Percentiles rank a stretch among this genome's conserved stretches.
These are phyloP conservation scores for Cyrtorhinus lividipennis DNA, from an alignment of 1,140 invertebrate genomes.

Conservation along the genomic window DNA sequence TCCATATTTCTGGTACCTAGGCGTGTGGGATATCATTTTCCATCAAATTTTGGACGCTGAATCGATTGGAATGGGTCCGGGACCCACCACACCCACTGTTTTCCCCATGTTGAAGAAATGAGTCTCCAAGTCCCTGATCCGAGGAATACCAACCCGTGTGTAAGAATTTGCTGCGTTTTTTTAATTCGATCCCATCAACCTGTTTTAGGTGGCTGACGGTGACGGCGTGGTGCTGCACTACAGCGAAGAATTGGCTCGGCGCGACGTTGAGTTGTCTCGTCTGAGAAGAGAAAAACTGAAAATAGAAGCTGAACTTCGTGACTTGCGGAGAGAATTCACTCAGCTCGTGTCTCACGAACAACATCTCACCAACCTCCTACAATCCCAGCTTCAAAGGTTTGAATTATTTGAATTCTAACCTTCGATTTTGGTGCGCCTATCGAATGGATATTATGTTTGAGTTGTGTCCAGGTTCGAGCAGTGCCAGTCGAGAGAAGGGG, in stretches of 20 bases:
- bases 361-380: conserved; percentile 28
- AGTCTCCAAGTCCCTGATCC: too few relatives aligned
- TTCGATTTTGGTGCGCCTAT: too few relatives aligned
- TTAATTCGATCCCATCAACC: too few relatives aligned
- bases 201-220: conserved; percentile 17
- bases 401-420: not conserved
- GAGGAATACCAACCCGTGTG: too few relatives aligned
- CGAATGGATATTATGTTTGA: not conserved
- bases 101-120: too few relatives aligned
- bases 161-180: too few relatives aligned
- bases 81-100: too few relatives aligned
- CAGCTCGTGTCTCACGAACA: not conserved
- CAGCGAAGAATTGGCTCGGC: conserved; percentile 63
- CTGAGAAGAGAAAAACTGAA: conserved; percentile 55
- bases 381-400: conserved; percentile 44
- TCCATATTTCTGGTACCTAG: too few relatives aligned
- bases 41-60: too few relatives aligned
- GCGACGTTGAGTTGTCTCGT: conserved; percentile 60
- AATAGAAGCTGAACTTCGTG: conserved; percentile 49
- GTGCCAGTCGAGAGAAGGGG: conserved; percentile 62
- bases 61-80: too few relatives aligned
- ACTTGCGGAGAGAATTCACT: conserved; percentile 38
- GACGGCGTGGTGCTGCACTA: conserved; percentile 56
- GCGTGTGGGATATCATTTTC: too few relatives aligned
- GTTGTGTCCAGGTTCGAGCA: conserved; percentile 44